These are phyloP conservation scores for Brachionus koreanus DNA, from an alignment of 1,140 invertebrate species.

Conservation along the genomic window DNA sequence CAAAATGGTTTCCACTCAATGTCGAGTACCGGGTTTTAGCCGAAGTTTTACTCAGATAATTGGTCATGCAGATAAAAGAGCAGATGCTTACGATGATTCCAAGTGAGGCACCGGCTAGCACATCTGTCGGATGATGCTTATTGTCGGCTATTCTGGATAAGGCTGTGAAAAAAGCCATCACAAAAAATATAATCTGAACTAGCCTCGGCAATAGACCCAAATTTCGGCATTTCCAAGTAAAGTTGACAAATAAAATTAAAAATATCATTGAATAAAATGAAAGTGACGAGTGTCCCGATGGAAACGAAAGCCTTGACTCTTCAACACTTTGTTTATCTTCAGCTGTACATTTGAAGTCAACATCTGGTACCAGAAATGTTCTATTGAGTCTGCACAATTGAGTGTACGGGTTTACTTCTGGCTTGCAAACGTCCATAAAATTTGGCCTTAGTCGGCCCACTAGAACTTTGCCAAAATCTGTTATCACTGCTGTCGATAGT, in stretches of 20 bases:
- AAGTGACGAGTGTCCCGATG: constrained; percentile 64
- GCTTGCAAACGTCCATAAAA: constrained; percentile 69
- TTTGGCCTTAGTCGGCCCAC: constrained; percentile 85
- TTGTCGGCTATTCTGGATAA: constrained; percentile 80
- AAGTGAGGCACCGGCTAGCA: constrained; percentile 64
- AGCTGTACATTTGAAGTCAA: constrained; percentile 55
- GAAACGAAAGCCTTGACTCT: constrained; percentile 61
- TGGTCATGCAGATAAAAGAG: neutral
- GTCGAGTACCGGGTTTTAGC: constrained; percentile 3
- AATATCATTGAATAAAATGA: constrained; percentile 47
- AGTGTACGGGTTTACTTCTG: constrained; percentile 47
- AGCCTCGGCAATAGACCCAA: neutral
- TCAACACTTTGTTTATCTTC: constrained; percentile 46
- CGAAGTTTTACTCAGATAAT: neutral
- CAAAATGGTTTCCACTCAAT: neutral
- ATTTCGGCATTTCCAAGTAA: neutral
- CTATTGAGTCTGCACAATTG: constrained; percentile 44
- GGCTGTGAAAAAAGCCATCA: constrained; percentile 31
- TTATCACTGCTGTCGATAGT: constrained; percentile 59
- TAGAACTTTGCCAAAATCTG: constrained; percentile 83
- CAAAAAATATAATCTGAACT: neutral
- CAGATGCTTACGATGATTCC: constrained; percentile 62
- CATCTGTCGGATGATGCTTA: constrained; percentile 86
- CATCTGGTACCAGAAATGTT: constrained; percentile 53
- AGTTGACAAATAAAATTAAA: constrained; percentile 17